Percentiles rank a stretch among this genome's conserved stretches.
phyloP scores from a whole-genome alignment of 2,113 vertebrate species.

The Fukomys damarensis region DNA sequence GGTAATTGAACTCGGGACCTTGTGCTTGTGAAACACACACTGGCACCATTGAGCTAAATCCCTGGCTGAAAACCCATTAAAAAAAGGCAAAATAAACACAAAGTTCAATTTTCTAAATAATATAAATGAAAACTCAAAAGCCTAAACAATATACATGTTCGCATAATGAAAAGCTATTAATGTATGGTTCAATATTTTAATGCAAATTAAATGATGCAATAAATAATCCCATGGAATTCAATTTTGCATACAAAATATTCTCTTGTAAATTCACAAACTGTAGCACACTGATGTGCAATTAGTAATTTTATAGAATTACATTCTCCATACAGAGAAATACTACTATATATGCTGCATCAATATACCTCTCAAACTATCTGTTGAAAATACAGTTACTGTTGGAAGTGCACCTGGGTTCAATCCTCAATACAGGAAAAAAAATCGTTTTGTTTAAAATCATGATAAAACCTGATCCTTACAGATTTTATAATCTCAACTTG shows the following conservation, averaged over 20 bases:
- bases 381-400: no score
- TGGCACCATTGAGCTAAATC: no score
- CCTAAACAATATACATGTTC: background rate
- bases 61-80: no score
- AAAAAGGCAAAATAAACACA: background rate
- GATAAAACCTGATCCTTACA: background rate
- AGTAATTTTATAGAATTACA: background rate
- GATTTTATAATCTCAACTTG: conserved; percentile 85
- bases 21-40: no score
- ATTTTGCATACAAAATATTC: background rate
- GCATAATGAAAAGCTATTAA: background rate
- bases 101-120: background rate
- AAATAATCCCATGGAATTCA: background rate
- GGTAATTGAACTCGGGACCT: no score
- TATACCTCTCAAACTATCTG: background rate
- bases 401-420: no score
- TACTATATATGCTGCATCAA: background rate
- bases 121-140: background rate
- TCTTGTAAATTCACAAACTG: background rate
- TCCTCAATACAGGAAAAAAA: no score
- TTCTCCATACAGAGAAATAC: background rate
- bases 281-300: background rate
- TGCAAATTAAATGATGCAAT: background rate
- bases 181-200: background rate
- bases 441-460: background rate